Evolutionary conservation across 92 coral and sea anemone species (phyloP).

Genomic region (Siderastrea radians): DNA sequence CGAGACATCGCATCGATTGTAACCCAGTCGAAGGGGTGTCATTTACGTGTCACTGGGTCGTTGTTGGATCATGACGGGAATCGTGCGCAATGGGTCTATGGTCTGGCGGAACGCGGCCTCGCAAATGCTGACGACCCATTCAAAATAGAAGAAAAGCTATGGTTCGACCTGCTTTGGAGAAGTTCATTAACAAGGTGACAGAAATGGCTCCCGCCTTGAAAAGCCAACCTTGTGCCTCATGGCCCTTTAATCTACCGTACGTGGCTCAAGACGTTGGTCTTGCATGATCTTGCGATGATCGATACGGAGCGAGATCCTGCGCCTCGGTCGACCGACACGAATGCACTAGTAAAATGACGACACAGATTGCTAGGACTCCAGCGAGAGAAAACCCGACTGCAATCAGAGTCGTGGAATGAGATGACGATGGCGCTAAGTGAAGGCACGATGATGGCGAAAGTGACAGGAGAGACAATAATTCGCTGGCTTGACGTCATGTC

Average conservation of each 20-base stretch:
- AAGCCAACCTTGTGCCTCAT: neutral
- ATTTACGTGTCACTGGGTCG: neutral
- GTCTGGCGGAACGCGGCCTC: neutral
- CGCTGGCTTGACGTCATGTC: neutral
- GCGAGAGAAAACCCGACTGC: neutral
- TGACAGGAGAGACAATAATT: neutral
- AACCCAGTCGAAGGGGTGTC: neutral
- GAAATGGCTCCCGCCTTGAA: neutral
- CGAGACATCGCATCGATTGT: neutral
- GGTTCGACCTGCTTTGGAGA: neutral
- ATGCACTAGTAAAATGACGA: constrained; percentile 1
- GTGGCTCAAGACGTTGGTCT: neutral
- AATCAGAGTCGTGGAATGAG: neutral
- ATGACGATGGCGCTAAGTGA: neutral
- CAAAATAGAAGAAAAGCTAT: neutral
- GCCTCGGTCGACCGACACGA: constrained; percentile 9
- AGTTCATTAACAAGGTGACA: neutral
- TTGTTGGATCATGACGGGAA: constrained; percentile 32
- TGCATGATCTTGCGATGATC: neutral
- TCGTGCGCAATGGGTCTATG: neutral
- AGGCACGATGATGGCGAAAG: neutral
- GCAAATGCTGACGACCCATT: no score
- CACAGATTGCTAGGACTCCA: neutral
- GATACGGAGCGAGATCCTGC: neutral
- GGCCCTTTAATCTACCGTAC: neutral